These are phyloP conservation scores for Lithophane semibrunnea DNA, from an alignment of 2,888 invertebrate genomes.

Conservation along the genomic window DNA sequence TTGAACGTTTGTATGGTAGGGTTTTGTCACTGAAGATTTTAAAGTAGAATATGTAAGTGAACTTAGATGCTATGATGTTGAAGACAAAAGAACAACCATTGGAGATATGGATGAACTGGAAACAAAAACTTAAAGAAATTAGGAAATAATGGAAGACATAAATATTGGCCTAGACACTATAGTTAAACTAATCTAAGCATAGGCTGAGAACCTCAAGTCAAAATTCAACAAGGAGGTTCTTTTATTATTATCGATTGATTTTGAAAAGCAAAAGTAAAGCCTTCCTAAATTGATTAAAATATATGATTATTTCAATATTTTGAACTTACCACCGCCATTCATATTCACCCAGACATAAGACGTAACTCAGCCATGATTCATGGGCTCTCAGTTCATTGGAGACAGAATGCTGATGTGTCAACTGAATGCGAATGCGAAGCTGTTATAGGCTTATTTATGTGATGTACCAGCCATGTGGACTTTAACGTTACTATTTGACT, in stretches of 20 bases:
- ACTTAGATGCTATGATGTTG: background rate
- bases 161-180: background rate
- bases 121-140: background rate
- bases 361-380: slow-evolving; percentile 58
- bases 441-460: slow-evolving; percentile 58
- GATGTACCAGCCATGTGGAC: slow-evolving; percentile 44
- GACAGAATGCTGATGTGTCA: slow-evolving; percentile 61
- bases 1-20: slow-evolving; percentile 36
- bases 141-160: background rate
- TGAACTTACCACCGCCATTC: background rate
- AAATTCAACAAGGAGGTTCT: background rate
- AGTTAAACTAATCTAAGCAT: background rate
- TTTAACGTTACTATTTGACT: slow-evolving; percentile 31
- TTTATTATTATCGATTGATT: too few species aligned
- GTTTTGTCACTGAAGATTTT: slow-evolving; percentile 27
- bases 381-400: slow-evolving; percentile 53
- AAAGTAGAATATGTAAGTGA: slow-evolving; percentile 1
- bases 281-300: background rate
- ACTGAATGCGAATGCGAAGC: slow-evolving; percentile 53
- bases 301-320: slow-evolving; percentile 5
- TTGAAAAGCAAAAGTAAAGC: background rate
- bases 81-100: background rate
- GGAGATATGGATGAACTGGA: background rate
- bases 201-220: accelerated
- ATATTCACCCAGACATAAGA: slow-evolving; percentile 47